Conservation (phyloP, 2,797 vertebrate species). For the Apodemus agrarius region DNA sequence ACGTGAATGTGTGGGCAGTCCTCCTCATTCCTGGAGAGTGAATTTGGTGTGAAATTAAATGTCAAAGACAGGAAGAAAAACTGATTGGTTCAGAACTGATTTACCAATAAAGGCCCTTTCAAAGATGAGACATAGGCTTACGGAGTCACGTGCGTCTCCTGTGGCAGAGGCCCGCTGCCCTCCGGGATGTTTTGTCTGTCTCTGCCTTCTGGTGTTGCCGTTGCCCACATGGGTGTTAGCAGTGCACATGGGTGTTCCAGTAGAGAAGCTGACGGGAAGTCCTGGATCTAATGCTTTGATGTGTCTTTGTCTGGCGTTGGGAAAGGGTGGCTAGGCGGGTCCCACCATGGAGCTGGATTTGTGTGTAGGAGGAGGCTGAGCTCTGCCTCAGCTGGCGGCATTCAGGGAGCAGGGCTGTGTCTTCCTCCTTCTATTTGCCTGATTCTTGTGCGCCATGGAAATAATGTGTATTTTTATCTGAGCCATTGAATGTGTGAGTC, state of each 20-base stretch:
- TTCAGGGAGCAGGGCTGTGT: not conserved
- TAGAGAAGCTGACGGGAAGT: not conserved
- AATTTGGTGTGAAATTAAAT: constrained; percentile 45
- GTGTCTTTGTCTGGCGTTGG: not conserved
- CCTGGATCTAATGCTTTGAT: not conserved
- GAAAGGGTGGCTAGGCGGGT: not conserved
- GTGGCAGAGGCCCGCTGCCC: not conserved
- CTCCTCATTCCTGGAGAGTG: not conserved
- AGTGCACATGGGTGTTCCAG: too few relatives aligned
- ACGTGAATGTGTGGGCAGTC: not conserved
- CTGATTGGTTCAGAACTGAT: constrained; percentile 15
- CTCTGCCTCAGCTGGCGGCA: too few relatives aligned
- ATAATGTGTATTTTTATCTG: not conserved
- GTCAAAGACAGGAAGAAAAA: constrained; percentile 40
- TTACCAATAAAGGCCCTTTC: constrained; percentile 40
- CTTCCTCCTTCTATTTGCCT: not conserved
- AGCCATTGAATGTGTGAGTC: constrained; percentile 9
- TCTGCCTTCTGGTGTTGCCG: not conserved
- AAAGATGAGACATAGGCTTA: not conserved
- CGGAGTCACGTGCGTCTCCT: not conserved
- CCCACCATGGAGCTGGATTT: not conserved
- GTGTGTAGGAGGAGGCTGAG: not conserved
- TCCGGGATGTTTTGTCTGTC: not conserved
- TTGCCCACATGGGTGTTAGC: not conserved
- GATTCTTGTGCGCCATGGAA: not conserved